These are phyloP conservation scores for Leiothrix lutea DNA, from an alignment of 2,113 vertebrate genomes.

Conservation along the genomic window DNA sequence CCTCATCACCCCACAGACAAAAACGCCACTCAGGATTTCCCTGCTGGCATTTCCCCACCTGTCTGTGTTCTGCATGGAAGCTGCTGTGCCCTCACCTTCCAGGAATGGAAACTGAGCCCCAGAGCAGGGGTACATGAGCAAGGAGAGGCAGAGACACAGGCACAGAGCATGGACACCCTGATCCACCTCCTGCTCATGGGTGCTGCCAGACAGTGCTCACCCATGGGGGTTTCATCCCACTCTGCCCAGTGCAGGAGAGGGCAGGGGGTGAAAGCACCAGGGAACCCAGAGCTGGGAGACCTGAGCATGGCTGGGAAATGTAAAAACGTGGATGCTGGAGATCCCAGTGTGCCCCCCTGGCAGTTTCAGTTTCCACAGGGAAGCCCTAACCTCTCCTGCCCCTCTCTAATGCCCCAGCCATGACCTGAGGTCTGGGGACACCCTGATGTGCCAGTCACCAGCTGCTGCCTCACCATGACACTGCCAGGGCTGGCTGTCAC, in stretches of 20 bases:
- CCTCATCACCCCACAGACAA: not conserved
- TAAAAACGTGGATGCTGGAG: not conserved
- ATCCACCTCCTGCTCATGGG: not conserved
- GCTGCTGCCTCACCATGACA: fast-evolving
- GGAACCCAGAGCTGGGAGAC: not conserved
- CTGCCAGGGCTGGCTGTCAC: not conserved
- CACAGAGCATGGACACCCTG: not conserved
- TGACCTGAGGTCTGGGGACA: not conserved
- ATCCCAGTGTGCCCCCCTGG: not conserved
- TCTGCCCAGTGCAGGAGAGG: not conserved
- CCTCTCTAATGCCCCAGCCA: not conserved
- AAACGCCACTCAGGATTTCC: not conserved
- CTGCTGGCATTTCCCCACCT: not conserved
- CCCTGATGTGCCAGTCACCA: not conserved
- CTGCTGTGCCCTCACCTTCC: fast-evolving
- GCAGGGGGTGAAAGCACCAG: not conserved
- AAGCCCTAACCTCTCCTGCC: not conserved
- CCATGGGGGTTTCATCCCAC: not conserved
- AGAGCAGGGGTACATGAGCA: fast-evolving
- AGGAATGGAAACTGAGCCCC: not conserved
- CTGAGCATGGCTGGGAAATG: fast-evolving
- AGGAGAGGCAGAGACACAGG: not conserved
- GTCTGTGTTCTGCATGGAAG: not conserved
- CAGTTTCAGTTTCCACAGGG: not conserved
- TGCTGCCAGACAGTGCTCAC: not conserved